A percentile compares a stretch with the other conserved stretches of the same genome.
Conservation (phyloP, 2,113 vertebrate genomes). For the Seriola rivoliana region DNA sequence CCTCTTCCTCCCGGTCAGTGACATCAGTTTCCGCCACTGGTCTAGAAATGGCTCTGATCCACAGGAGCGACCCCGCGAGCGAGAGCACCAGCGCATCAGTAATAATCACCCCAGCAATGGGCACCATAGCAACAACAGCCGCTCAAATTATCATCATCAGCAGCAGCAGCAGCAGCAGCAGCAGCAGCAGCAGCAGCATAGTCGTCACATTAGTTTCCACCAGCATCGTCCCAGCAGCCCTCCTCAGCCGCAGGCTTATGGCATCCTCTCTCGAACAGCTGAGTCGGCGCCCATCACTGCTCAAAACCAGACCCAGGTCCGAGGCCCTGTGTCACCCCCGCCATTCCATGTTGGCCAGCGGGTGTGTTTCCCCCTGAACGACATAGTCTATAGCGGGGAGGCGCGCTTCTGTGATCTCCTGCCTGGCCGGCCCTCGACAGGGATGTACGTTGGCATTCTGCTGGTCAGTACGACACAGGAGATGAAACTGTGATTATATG, state of each 20-base stretch:
- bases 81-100: constrained; percentile 16
- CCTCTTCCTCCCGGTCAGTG: constrained; percentile 82
- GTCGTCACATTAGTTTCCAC: constrained; percentile 36
- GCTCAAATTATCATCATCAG: neutral
- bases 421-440: constrained; percentile 48
- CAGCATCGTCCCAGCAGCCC: constrained; percentile 31
- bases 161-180: constrained; percentile 20
- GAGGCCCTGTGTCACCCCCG: neutral
- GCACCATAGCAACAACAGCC: neutral
- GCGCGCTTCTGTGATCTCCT: constrained; percentile 80
- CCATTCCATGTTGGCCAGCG: constrained; percentile 71
- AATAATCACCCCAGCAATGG: constrained; percentile 6
- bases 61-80: constrained; percentile 34
- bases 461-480: constrained; percentile 73
- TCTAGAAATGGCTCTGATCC: constrained; percentile 4
- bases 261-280: constrained; percentile 61
- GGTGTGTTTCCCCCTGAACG: constrained; percentile 73
- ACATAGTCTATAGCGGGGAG: constrained; percentile 57
- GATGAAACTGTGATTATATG: neutral
- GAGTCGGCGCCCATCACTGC: constrained; percentile 39
- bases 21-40: constrained; percentile 60
- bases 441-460: constrained; percentile 75
- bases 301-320: constrained; percentile 41
- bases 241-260: neutral
- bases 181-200: constrained; percentile 9